phyloP scores from a whole-genome alignment of 2,888 invertebrate genomes.

The Agrochola lota region DNA sequence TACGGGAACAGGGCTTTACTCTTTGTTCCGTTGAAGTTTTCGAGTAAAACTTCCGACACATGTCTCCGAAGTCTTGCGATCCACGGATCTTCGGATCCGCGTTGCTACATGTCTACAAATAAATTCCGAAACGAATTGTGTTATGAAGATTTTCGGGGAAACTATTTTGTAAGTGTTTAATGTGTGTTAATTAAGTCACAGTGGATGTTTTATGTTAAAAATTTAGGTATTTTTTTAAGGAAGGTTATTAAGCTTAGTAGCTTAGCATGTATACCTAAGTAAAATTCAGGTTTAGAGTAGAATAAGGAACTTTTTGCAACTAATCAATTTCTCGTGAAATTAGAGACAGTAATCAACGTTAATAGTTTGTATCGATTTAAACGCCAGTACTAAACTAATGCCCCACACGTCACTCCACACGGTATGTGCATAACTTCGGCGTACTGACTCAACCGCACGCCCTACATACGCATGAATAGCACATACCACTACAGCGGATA shows the following conservation, averaged over 20 bases:
- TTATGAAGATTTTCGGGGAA: slow-evolving; percentile 45
- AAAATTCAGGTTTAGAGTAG: not conserved
- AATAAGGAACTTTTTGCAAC: not conserved
- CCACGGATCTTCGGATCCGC: slow-evolving; percentile 56
- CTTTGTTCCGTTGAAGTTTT: slow-evolving; percentile 83
- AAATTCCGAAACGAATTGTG: slow-evolving; percentile 60
- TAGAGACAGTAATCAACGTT: slow-evolving; percentile 1
- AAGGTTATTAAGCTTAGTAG: not conserved
- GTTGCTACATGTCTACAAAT: slow-evolving; percentile 62
- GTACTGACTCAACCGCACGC: slow-evolving; percentile 7
- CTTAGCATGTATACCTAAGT: not conserved
- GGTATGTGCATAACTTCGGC: slow-evolving; percentile 17
- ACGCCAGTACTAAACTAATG: slow-evolving; percentile 20
- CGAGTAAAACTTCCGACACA: slow-evolving; percentile 84
- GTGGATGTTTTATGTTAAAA: not conserved
- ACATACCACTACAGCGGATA: slow-evolving; percentile 55
- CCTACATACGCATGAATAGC: slow-evolving; percentile 37
- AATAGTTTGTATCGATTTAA: slow-evolving; percentile 33
- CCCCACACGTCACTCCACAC: slow-evolving; percentile 21
- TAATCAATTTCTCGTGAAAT: not conserved
- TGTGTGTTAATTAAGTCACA: not conserved
- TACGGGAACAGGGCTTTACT: slow-evolving; percentile 83
- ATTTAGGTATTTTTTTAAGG: not conserved
- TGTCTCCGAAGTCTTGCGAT: slow-evolving; percentile 81
- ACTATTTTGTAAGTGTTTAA: slow-evolving; percentile 34